These are phyloP conservation scores for Rhinichthys osculus DNA, from an alignment of 2,797 vertebrate genomes.

Conservation along the genomic window DNA sequence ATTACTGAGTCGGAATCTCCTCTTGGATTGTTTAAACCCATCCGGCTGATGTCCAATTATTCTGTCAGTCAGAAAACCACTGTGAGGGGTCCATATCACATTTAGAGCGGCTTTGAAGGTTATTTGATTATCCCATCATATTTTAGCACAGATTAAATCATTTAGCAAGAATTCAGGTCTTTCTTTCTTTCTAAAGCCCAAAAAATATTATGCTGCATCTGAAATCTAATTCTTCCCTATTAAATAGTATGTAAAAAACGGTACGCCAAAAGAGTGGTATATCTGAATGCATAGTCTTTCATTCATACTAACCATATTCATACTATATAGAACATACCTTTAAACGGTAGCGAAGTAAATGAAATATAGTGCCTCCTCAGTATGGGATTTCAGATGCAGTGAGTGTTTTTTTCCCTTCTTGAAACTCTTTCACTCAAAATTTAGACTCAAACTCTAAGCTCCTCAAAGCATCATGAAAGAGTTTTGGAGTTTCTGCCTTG, in stretches of 20 bases:
- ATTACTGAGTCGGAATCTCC: slow-evolving; percentile 10
- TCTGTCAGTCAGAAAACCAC: slow-evolving; percentile 2
- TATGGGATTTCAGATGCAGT: neutral
- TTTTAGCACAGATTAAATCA: slow-evolving; percentile 28
- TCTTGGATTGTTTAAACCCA: slow-evolving; percentile 22
- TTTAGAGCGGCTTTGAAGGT: slow-evolving; percentile 18
- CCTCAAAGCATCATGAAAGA: neutral
- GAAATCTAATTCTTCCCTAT: too few species aligned
- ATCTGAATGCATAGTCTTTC: too few species aligned
- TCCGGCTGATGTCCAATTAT: slow-evolving; percentile 34
- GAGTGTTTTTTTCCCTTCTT: neutral
- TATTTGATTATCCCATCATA: slow-evolving; percentile 7
- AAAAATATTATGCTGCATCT: too few species aligned
- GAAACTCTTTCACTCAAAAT: neutral
- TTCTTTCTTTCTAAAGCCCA: neutral
- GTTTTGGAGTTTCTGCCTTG: neutral
- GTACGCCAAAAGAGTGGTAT: too few species aligned
- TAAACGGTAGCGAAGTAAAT: neutral
- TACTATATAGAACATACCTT: neutral
- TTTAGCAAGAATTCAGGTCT: neutral
- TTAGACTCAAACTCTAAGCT: neutral
- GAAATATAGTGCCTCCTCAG: neutral
- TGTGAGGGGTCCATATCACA: neutral
- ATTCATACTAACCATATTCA: neutral
- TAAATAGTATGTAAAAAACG: too few species aligned